A percentile compares a stretch with the other conserved stretches of the same genome.
phyloP scores from a whole-genome alignment of 2,888 invertebrate genomes.

The Drosophila cognata region DNA sequence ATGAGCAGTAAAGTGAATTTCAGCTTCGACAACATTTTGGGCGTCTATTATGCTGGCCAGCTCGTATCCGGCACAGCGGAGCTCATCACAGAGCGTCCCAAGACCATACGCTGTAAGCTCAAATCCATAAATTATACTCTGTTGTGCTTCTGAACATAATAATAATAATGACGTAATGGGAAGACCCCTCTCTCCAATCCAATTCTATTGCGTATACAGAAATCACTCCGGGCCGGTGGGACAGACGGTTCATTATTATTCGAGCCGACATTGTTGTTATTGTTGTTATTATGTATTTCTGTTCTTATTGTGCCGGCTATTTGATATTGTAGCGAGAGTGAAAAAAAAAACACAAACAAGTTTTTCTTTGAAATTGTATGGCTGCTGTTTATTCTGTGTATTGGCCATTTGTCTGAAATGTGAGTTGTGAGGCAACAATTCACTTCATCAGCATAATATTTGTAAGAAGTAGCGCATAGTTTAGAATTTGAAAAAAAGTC shows the following conservation, averaged over 20 bases:
- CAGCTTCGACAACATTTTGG: conserved; percentile 82
- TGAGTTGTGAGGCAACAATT: conserved; percentile 18
- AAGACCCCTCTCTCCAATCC: conserved; percentile 21
- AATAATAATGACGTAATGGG: conserved; percentile 66
- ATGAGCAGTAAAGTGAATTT: conserved; percentile 84
- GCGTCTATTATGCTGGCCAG: conserved; percentile 84
- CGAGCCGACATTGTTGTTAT: conserved; percentile 48
- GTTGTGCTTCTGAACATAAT: conserved; percentile 7
- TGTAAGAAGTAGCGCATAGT: background rate
- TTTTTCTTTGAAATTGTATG: conserved; percentile 45
- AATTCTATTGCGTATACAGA: conserved; percentile 59
- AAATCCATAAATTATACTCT: conserved; percentile 28
- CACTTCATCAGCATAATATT: background rate
- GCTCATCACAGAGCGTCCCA: conserved; percentile 83
- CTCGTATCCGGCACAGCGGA: conserved; percentile 83
- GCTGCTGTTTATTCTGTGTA: conserved; percentile 26
- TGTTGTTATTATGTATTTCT: conserved; percentile 21
- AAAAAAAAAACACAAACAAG: conserved; percentile 56
- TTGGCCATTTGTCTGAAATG: conserved; percentile 2
- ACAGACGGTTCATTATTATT: conserved; percentile 43
- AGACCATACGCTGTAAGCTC: conserved; percentile 83
- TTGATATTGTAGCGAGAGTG: conserved; percentile 45
- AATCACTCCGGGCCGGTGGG: conserved; percentile 6
- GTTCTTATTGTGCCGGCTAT: conserved; percentile 52
- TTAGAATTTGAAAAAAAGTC: background rate